Evolutionary conservation across 2,113 vertebrate species (phyloP).

Genomic region (Takifugu bimaculatus): DNA sequence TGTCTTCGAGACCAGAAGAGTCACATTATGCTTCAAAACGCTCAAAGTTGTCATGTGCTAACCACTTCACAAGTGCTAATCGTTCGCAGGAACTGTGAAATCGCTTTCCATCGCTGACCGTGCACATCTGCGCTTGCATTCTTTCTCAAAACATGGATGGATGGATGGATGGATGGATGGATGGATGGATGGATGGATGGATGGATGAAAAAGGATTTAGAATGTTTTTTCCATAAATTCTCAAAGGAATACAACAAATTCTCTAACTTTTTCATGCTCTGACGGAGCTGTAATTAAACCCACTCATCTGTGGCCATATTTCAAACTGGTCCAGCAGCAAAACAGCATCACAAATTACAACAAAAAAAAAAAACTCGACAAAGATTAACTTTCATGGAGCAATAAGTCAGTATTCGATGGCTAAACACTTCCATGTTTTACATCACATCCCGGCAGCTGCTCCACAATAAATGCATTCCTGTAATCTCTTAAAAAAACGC

Average conservation of each 20-base stretch:
- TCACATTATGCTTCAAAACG: not conserved
- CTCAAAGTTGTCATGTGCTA: not conserved
- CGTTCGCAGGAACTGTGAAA: not conserved
- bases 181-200: too few relatives aligned
- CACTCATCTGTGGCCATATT: slow-evolving; percentile 33
- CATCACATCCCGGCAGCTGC: slow-evolving; percentile 33
- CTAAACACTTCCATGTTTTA: slow-evolving; percentile 33
- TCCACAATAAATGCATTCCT: slow-evolving; percentile 33
- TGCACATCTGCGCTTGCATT: too few relatives aligned
- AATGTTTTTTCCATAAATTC: slow-evolving; percentile 11
- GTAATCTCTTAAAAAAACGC: slow-evolving; percentile 1
- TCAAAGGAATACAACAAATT: slow-evolving; percentile 9
- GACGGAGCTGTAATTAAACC: slow-evolving; percentile 38
- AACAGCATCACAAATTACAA: slow-evolving; percentile 12
- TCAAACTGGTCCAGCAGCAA: slow-evolving; percentile 32
- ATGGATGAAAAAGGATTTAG: too few relatives aligned
- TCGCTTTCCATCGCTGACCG: too few relatives aligned
- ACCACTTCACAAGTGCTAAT: not conserved
- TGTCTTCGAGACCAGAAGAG: not conserved
- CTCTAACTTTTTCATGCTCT: slow-evolving; percentile 36
- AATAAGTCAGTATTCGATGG: slow-evolving; percentile 40
- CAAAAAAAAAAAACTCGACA: slow-evolving; percentile 22
- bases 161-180: too few relatives aligned
- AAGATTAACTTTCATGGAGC: slow-evolving; percentile 37
- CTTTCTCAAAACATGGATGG: too few relatives aligned